A percentile compares a stretch with the other conserved stretches of the same genome.
Conservation (phyloP, 2,888 invertebrate genomes). For the Campopleginae sp. region DNA sequence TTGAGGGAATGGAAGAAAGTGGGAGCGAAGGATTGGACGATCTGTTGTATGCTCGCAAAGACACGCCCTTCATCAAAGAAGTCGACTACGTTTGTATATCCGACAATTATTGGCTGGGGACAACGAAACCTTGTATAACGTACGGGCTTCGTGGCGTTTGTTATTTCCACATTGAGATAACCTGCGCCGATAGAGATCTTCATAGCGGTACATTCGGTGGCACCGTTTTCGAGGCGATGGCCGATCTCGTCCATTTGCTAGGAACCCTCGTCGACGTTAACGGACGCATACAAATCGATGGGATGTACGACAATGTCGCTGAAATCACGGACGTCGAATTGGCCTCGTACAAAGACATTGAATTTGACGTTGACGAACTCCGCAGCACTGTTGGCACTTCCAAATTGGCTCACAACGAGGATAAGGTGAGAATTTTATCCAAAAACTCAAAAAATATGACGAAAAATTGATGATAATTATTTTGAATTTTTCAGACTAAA, state of each 20-base stretch:
- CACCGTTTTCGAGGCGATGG: constrained; percentile 95
- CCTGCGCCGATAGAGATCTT: constrained; percentile 95
- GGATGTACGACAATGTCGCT: constrained; percentile 93
- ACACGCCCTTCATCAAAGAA: constrained; percentile 90
- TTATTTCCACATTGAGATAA: constrained; percentile 95
- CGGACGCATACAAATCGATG: constrained; percentile 93
- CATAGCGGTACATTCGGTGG: constrained; percentile 99
- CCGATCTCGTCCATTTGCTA: constrained; percentile 95
- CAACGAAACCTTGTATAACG: constrained; percentile 97
- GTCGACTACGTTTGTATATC: constrained; percentile 98
- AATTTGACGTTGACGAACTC: constrained; percentile 93
- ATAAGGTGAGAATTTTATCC: constrained; percentile 85
- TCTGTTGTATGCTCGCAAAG: constrained; percentile 89
- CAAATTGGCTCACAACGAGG: constrained; percentile 90
- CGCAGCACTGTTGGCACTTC: constrained; percentile 89
- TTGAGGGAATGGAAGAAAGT: constrained; percentile 99
- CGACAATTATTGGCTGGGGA: constrained; percentile 99
- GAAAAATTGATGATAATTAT: not conserved
- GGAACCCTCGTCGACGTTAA: constrained; percentile 93
- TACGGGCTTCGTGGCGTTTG: constrained; percentile 97
- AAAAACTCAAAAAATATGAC: not conserved
- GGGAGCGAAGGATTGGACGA: constrained; percentile 98
- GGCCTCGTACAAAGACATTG: constrained; percentile 91
- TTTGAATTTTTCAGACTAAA: constrained; percentile 85
- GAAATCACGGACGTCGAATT: constrained; percentile 89